Conservation (phyloP, 1,140 invertebrate species). For the Apocrypta bakeri region DNA sequence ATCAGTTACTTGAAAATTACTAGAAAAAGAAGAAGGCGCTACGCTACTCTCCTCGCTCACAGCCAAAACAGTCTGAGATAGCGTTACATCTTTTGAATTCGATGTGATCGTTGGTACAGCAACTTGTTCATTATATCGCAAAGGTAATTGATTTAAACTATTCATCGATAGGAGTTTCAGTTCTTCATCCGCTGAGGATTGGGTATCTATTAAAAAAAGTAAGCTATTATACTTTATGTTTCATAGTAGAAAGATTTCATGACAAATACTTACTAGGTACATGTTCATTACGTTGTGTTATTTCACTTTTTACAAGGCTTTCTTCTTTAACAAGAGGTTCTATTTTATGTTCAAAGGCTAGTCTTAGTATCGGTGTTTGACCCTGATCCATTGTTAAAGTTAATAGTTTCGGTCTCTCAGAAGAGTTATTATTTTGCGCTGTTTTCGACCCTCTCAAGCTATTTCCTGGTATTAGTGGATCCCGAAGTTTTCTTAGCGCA, state of each 20-base stretch:
- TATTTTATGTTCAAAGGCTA: slow-evolving; percentile 52
- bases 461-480: slow-evolving; percentile 53
- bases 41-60: background rate
- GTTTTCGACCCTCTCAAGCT: slow-evolving; percentile 45
- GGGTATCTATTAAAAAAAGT: slow-evolving; percentile 31
- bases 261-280: slow-evolving; percentile 21
- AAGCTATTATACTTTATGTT: background rate
- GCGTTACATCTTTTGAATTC: background rate
- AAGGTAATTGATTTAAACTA: slow-evolving; percentile 40
- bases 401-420: slow-evolving; percentile 58
- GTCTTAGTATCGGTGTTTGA: slow-evolving; percentile 59
- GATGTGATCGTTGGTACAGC: background rate
- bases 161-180: slow-evolving; percentile 58
- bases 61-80: background rate
- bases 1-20: slow-evolving; percentile 55
- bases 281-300: slow-evolving; percentile 16
- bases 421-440: slow-evolving; percentile 34
- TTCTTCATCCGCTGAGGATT: slow-evolving; percentile 53
- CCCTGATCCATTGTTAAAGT: slow-evolving; percentile 59
- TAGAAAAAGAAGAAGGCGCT: slow-evolving; percentile 52
- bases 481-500: slow-evolving; percentile 74
- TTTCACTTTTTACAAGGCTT: slow-evolving; percentile 4
- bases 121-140: background rate
- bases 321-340: slow-evolving; percentile 23
- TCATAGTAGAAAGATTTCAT: background rate